Conservation (phyloP, 1,140 invertebrate genomes). For the Drosophila hydei region DNA sequence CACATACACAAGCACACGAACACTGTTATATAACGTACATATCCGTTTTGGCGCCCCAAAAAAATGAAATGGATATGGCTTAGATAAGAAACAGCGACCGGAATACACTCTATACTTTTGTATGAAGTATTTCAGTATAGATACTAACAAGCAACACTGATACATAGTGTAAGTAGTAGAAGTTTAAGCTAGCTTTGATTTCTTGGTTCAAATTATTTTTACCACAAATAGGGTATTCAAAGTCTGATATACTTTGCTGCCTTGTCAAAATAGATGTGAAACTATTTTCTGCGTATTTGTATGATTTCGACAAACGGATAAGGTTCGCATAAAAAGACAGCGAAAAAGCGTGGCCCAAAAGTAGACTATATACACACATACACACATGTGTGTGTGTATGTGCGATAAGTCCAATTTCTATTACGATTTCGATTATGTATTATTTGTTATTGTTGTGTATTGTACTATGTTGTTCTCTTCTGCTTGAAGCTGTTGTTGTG, state of each 20-base stretch:
- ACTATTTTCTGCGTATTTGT: slow-evolving; percentile 70
- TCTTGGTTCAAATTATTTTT: too few species aligned
- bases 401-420: slow-evolving; percentile 66
- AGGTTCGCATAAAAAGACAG: slow-evolving; percentile 42
- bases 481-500: not conserved
- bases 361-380: slow-evolving; percentile 23
- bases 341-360: slow-evolving; percentile 57
- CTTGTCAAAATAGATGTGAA: slow-evolving; percentile 32
- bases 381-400: not conserved
- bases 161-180: too few species aligned
- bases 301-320: slow-evolving; percentile 69
- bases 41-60: slow-evolving; percentile 44
- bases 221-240: slow-evolving; percentile 1
- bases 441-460: slow-evolving; percentile 56
- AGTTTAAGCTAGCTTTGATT: too few species aligned
- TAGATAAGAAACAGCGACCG: not conserved
- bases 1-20: slow-evolving; percentile 7
- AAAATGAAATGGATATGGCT: slow-evolving; percentile 16
- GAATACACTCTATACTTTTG: not conserved
- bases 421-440: slow-evolving; percentile 65
- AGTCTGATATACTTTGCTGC: not conserved
- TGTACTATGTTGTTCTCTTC: slow-evolving; percentile 17
- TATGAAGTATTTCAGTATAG: too few species aligned
- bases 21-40: slow-evolving; percentile 50
- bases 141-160: too few species aligned